A percentile compares a stretch with the other conserved stretches of the same genome.
phyloP scores from a whole-genome alignment of 2,797 vertebrate species.

The Phylloscopus collybita region DNA sequence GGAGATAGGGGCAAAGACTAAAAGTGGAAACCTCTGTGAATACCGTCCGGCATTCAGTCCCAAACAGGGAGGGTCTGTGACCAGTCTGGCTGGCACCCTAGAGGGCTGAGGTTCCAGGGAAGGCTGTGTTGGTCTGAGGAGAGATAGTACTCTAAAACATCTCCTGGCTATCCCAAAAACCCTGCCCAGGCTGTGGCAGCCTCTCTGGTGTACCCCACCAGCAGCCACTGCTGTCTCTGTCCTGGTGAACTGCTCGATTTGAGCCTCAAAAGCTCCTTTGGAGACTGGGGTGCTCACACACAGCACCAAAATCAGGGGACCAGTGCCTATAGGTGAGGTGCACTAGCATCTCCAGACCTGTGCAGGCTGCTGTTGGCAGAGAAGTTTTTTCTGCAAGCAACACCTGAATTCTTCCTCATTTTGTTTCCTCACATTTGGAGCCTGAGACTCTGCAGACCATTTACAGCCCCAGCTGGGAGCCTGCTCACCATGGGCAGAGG shows the following conservation, averaged over 20 bases:
- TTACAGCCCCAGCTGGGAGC: not conserved
- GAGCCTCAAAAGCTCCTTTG: not conserved
- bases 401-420: not conserved
- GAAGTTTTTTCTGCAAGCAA: not conserved
- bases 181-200: not conserved
- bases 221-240: not conserved
- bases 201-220: not conserved
- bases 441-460: not conserved
- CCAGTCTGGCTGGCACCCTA: not conserved
- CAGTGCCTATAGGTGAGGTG: not conserved
- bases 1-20: not conserved
- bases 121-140: not conserved
- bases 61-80: not conserved
- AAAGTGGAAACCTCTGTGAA: not conserved
- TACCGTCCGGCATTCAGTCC: not conserved
- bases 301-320: not conserved
- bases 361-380: not conserved
- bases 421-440: not conserved
- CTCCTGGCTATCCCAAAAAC: not conserved
- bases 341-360: not conserved
- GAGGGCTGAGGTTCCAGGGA: not conserved
- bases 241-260: not conserved
- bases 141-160: not conserved
- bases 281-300: not conserved
- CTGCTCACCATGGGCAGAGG: accelerated